Evolutionary conservation across 2,797 vertebrate species (phyloP).

Genomic region (Myotis daubentonii): DNA sequence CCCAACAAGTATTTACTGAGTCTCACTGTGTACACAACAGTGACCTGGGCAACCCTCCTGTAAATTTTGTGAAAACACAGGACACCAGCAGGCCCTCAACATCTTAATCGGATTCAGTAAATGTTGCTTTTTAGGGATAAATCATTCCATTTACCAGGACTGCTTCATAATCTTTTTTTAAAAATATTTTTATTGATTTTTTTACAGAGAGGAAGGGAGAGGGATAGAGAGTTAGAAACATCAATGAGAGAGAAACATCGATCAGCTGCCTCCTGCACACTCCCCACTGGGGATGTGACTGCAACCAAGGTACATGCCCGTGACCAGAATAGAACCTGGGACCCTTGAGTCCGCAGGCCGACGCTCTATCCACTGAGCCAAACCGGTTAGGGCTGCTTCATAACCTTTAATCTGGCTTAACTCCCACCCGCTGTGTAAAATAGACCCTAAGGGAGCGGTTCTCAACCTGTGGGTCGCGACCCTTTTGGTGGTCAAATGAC

Average conservation of each 20-base stretch:
- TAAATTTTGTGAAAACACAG: constrained; percentile 1
- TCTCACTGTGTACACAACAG: not conserved
- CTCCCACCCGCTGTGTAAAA: not conserved
- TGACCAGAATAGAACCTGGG: no score
- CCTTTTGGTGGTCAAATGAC: no score
- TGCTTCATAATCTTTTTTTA: constrained; percentile 22
- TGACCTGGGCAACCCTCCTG: not conserved
- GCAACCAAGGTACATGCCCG: no score
- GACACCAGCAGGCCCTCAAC: not conserved
- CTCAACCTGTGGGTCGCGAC: no score
- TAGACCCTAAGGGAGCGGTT: not conserved
- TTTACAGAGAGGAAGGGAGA: no score
- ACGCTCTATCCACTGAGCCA: no score
- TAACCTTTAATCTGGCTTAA: constrained; percentile 28
- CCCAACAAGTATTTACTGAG: not conserved
- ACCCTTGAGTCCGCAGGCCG: no score
- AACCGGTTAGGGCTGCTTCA: not conserved
- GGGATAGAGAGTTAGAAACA: no score
- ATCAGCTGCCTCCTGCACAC: no score
- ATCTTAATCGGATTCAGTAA: not conserved
- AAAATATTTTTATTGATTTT: no score
- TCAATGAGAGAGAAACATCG: no score
- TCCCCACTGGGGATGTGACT: no score
- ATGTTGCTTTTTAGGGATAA: not conserved
- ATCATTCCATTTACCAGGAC: not conserved